Evolutionary conservation across 2,113 vertebrate genomes (phyloP), one percentile per base, ranked within the genome.

Genomic region (Platycercus adscitus): DNA sequence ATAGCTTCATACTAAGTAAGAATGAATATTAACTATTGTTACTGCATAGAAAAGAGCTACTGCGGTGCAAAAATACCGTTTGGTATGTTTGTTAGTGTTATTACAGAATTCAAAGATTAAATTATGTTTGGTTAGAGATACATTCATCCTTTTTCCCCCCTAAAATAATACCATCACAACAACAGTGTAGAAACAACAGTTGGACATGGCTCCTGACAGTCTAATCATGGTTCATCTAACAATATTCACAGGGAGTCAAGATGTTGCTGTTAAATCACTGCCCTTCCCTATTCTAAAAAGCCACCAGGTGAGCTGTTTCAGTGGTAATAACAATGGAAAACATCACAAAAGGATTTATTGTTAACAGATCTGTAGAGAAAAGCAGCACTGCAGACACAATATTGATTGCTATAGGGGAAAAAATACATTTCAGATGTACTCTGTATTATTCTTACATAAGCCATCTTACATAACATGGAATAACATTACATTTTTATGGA

Each of bases 231-330:
- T 92, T 95, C 81, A 80, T n/a, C 73, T 80, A 35, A 82, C 6
- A 0, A 37, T 53, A 43, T 21, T 80, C 75, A 37, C 13, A 21
- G 81, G 75, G 87, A 65, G 58, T 12, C 75, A 61, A 87, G 91
- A 31, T 2, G 16, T 39, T 82, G 35, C 61, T 81, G 66, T 21
- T 84, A 82, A 92, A 91, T 69, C 89, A 41, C 81, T 80, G 81
- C 70, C 85, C 81, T 80, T 65, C 66, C 46, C 70, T 65, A 17
- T 61, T 91, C 70, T 33, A 24, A 63, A 39, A 39, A 86, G 58
- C 14, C 91, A 94, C 81, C 81, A 95, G 89, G 84, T 95, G 91
- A 96, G 70, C 58, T 58, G 17, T 26, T 91, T 41, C 89, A n/a
- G 33, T 39, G 11, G 29, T 7, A 89, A 41, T 8, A 68, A 61